Percentiles rank a stretch among this genome's conserved stretches.
Conservation (phyloP, 2,888 invertebrate genomes). For the Dynastes grantii region DNA sequence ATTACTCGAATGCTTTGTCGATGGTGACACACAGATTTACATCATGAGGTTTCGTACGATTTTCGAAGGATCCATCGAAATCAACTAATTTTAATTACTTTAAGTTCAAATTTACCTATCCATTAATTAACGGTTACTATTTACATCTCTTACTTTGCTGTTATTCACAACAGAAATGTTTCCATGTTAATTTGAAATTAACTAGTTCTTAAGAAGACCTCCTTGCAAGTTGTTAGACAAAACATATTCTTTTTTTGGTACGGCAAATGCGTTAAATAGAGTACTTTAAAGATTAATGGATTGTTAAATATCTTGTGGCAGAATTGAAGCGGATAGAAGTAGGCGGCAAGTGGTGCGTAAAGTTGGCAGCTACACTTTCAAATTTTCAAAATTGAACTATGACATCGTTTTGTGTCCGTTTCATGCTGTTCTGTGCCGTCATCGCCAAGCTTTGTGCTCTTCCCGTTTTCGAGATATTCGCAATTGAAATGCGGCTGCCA, state of each 20-base stretch:
- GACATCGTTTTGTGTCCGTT: too few relatives aligned
- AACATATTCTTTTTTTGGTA: background rate
- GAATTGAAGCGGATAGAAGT: too few relatives aligned
- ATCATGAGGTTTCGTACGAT: background rate
- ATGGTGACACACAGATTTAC: slow-evolving; percentile 26
- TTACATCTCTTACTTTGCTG: background rate
- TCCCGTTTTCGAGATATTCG: too few relatives aligned
- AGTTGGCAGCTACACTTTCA: too few relatives aligned
- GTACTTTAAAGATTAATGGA: background rate
- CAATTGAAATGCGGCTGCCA: too few relatives aligned
- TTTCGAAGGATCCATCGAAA: background rate
- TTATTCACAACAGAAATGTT: background rate
- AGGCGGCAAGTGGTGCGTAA: too few relatives aligned
- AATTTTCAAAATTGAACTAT: too few relatives aligned
- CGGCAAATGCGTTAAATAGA: background rate
- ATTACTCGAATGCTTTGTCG: slow-evolving; percentile 26
- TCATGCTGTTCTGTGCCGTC: too few relatives aligned
- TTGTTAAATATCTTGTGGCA: background rate
- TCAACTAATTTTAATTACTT: background rate
- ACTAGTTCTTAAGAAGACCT: background rate
- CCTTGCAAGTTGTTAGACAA: background rate
- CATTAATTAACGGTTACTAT: background rate
- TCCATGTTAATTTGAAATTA: background rate
- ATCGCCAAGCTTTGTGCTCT: too few relatives aligned
- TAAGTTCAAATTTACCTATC: background rate